A percentile compares a stretch with the other conserved stretches of the same genome.
phyloP scores from a whole-genome alignment of 2,888 invertebrate genomes.

The Tetragonisca angustula region DNA sequence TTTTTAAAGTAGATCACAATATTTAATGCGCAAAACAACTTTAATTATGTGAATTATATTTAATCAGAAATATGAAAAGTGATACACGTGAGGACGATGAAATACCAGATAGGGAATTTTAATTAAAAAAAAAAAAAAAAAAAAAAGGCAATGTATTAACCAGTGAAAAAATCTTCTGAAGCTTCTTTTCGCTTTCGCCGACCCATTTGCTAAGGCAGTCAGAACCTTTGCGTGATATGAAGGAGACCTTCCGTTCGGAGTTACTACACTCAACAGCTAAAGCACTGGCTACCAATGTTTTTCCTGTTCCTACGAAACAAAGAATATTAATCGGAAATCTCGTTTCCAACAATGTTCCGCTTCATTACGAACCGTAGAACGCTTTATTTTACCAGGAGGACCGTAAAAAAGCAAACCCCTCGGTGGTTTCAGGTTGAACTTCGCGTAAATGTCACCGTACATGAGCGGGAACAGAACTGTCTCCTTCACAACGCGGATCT shows the following conservation, averaged over 20 bases:
- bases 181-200: conserved; percentile 95
- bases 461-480: conserved; percentile 95
- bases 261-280: conserved; percentile 93
- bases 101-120: not conserved
- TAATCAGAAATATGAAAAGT: too few species aligned
- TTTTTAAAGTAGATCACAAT: not conserved
- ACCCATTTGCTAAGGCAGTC: conserved; percentile 97
- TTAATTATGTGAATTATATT: too few species aligned
- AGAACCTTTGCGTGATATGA: conserved; percentile 96
- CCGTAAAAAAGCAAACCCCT: conserved; percentile 95
- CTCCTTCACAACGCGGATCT: conserved; percentile 93
- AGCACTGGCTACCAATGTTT: conserved; percentile 94
- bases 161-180: conserved; percentile 85
- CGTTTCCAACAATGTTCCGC: not conserved
- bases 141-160: conserved; percentile 29
- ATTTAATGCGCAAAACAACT: too few species aligned
- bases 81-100: too few species aligned
- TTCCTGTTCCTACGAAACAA: conserved; percentile 90
- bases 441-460: conserved; percentile 94
- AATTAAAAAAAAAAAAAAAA: not conserved
- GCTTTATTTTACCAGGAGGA: conserved; percentile 89
- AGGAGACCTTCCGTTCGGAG: conserved; percentile 91
- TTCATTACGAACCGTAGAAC: conserved; percentile 50
- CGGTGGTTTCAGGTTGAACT: conserved; percentile 93
- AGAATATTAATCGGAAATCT: conserved; percentile 16